Conservation (phyloP, 2,797 vertebrate genomes). For the Darevskia nairensis region DNA sequence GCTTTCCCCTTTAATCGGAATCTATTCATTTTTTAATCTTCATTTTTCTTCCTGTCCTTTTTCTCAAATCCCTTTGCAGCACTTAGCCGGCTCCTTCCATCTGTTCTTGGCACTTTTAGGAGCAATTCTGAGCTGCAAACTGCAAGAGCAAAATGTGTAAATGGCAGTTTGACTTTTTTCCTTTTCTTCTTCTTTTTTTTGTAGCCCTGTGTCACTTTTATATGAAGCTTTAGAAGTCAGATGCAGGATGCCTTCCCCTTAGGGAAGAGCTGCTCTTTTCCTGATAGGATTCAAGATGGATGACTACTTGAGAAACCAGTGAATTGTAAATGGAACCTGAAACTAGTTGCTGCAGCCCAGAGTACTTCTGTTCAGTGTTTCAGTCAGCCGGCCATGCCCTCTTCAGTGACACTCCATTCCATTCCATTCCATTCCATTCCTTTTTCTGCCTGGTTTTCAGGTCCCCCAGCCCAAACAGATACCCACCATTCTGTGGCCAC, state of each 20-base stretch:
- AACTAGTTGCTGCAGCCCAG: neutral
- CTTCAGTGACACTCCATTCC: neutral
- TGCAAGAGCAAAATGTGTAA: neutral
- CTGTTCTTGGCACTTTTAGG: conserved; percentile 7
- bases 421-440: too few relatives aligned
- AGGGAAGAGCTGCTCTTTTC: neutral
- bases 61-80: conserved; percentile 4
- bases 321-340: neutral
- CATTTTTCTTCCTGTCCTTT: neutral
- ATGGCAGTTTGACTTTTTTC: neutral
- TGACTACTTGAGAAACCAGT: neutral
- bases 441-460: too few relatives aligned
- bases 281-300: neutral
- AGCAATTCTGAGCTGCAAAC: neutral
- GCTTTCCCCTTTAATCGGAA: neutral
- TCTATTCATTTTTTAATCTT: neutral
- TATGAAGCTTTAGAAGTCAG: neutral
- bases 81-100: neutral
- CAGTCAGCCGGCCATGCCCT: too few relatives aligned
- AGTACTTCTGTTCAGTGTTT: too few relatives aligned
- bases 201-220: neutral
- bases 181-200: neutral
- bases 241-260: neutral
- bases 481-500: too few relatives aligned
- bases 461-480: too few relatives aligned